phyloP scores from a whole-genome alignment of 92 coral and sea anemone species.

The Phenganax stokvisi region DNA sequence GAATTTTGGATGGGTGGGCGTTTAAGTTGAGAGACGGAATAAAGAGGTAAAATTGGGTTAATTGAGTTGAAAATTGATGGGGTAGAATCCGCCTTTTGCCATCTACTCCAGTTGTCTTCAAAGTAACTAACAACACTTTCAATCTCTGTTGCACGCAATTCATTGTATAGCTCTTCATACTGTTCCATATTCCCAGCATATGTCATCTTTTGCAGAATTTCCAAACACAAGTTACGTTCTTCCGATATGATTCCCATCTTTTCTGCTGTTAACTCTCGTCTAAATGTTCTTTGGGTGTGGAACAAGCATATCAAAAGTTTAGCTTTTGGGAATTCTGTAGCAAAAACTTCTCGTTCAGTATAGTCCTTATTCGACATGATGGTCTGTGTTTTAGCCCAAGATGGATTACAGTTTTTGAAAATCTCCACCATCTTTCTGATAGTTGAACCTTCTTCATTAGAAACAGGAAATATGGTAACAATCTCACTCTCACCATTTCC shows the following conservation, averaged over 20 bases:
- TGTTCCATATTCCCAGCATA: neutral
- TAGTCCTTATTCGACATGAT: constrained; percentile 18
- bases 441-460: constrained; percentile 10
- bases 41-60: no score
- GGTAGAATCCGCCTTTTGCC: no score
- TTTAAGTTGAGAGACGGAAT: no score
- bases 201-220: no score
- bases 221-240: no score
- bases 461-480: neutral
- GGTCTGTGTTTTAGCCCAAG: constrained; percentile 5
- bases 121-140: neutral
- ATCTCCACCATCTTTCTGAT: constrained; percentile 15
- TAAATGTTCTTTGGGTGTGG: neutral
- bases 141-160: neutral
- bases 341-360: constrained; percentile 9
- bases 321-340: constrained; percentile 3
- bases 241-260: no score
- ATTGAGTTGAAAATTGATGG: no score
- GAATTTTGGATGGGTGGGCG: no score
- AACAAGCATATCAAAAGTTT: constrained; percentile 4
- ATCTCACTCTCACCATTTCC: constrained; percentile 8
- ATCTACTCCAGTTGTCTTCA: neutral
- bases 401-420: constrained; percentile 4
- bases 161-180: neutral
- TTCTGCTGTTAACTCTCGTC: neutral